Percentiles rank a stretch among this genome's conserved stretches.
Evolutionary conservation across 2,113 vertebrate genomes (phyloP).

Genomic region (Megaleporinus macrocephalus): DNA sequence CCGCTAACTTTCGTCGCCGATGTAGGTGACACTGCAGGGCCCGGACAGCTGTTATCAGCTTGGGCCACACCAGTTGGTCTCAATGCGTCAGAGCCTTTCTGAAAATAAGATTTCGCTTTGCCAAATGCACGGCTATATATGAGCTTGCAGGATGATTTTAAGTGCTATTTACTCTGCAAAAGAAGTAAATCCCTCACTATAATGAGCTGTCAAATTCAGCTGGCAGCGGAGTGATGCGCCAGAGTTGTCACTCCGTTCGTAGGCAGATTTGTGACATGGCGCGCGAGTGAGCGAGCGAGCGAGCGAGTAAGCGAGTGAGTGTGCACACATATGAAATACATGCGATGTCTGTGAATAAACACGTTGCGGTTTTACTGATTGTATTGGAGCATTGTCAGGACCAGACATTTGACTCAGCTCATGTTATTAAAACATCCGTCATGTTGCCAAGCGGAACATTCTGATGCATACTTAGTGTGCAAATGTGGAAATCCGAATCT

Average conservation of each 20-base stretch:
- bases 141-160: conserved; percentile 66
- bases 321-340: not conserved
- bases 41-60: conserved; percentile 79
- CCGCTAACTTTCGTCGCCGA: conserved; percentile 63
- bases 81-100: conserved; percentile 76
- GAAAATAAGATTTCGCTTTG: conserved; percentile 71
- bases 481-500: conserved; percentile 1
- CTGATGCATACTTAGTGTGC: not conserved
- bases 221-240: conserved; percentile 52
- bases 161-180: conserved; percentile 65
- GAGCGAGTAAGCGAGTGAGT: conserved; percentile 11
- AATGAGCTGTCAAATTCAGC: conserved; percentile 71
- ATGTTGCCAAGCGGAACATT: not conserved
- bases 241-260: conserved; percentile 53
- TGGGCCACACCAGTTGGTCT: conserved; percentile 78
- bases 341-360: conserved; percentile 12
- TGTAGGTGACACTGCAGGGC: conserved; percentile 74
- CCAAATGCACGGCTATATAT: conserved; percentile 68
- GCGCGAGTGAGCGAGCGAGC: not conserved
- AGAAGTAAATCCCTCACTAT: conserved; percentile 69
- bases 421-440: conserved; percentile 9
- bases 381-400: not conserved
- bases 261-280: conserved; percentile 50
- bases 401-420: conserved; percentile 11
- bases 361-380: not conserved